Base-by-base conservation (phyloP, 2,113 vertebrate genomes). In the Mugil cephalus region DNA sequence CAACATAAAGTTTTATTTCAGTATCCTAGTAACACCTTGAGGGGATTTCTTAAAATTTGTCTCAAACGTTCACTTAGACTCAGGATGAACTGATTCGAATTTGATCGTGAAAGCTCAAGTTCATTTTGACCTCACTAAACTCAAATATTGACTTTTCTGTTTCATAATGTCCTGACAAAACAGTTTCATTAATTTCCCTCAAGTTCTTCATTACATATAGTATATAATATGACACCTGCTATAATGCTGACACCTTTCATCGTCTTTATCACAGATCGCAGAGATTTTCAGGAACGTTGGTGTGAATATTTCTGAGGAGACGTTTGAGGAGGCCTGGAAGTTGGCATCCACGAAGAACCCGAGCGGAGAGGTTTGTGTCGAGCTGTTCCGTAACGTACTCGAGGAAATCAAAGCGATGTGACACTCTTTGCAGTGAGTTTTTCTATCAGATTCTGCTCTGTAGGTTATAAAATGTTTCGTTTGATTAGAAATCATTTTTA, bases 261-360 rank as follows among this genome's bases (percentile, higher is more conserved):
- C 34, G 1, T 61, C 24, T 77, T 7, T 42, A 66, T 86, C 73
- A 55, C 87, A 98, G 97, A 95, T 99, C 74, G 74, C 90, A 55
- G 77, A 88, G 46, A 92, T 99, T 82, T 90, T 97, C 79, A 69
- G 21, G 62, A 96, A 95, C 21, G 90, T 93, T 30, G 95, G 94
- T 0, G 45, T 93, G 60, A 61, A 83, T 7, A 65, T 96, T 89
- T 90, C 94, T 9, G 91, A 93, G 47, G 92, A 95, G 74, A 92
- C 55, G 3, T 96, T 97, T 80, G 94, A 97, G 74, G 93, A 95
- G 55, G 88, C 93, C 10, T 97, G 97, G 96, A 90, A 92, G 73
- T 83, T 95, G 84, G 95, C 96, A 1, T 89, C 93, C 46, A 82
- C 61, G 69, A 95, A 90, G 80, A 90, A 95, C 39, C 89, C 93